Base-by-base conservation (phyloP, 1,140 invertebrate genomes). In the Aphaenogaster rudis region DNA sequence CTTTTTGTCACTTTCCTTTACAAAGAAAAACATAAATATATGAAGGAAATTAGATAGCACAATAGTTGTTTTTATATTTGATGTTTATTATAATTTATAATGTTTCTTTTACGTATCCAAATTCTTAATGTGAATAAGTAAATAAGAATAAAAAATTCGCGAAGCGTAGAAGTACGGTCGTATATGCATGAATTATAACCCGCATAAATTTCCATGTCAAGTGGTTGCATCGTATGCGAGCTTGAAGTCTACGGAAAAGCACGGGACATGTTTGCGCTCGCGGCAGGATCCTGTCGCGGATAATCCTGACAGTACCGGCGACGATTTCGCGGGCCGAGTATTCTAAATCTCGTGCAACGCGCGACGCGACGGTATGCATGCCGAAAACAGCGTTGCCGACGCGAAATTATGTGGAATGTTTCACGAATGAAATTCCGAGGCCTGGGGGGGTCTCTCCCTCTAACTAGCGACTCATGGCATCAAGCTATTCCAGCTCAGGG, bases 181-280 rank as follows among this genome's bases (percentile, higher is more conserved):
- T n/a, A 36, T n/a, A 13, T 33, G n/a, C 39, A 17, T 88, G 54
- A 88, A 71, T 82, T 90, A 90, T 74, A 86, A 54, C 36, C 54
- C 42, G 21, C 66, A 88, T 80, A 74, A 89, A 72, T 88, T 67
- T 88, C 1, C 2, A 59, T 42, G 66, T 72, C 66, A 17, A 82
- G 52, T 28, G 15, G 11, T 28, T 57, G 9, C 52, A 36, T n/a
- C 13, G 36, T 69, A 54, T 1, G 48, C 45, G 48, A 66, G 33
- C 8, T 52, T n/a, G 5, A 72, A 59, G 39, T 28, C 15, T 28
- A 21, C 28, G 42, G 17, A 66, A 59, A 28, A 61, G 52, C n/a
- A 42, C 21, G 74, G 4, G 1, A 33, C 50, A 28, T 21, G 50
- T 81, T 72, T 72, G 50, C 50, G 39, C 39, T 59, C 21, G 28